Percentiles rank a stretch among this genome's conserved stretches.
These are phyloP conservation scores for Botrylloides violaceus DNA, from an alignment of 23 tunicate species.

Conservation along the genomic window DNA sequence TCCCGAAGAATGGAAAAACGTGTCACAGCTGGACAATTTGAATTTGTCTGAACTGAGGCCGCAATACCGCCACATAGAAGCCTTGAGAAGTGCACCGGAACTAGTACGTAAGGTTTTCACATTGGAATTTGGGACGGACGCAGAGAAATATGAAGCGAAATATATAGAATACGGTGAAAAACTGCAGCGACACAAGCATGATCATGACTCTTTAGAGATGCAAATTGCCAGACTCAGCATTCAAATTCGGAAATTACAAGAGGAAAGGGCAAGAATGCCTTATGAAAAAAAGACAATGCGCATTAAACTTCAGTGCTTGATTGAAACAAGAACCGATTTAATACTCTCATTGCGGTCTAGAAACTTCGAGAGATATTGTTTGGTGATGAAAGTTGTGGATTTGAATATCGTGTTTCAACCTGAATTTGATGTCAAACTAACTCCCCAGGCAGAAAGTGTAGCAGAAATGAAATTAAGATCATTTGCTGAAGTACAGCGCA, in stretches of 20 bases:
- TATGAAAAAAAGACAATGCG: not conserved
- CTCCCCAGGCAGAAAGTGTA: not conserved
- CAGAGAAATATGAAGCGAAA: conserved; percentile 4
- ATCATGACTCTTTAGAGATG: conserved; percentile 10
- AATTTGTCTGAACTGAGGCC: not conserved
- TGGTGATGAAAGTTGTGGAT: conserved; percentile 14
- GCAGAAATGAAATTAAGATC: conserved; percentile 8
- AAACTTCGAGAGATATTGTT: conserved; percentile 11
- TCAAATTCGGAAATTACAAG: conserved; percentile 5
- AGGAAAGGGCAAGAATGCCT: not conserved
- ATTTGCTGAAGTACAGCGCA: conserved; percentile 4
- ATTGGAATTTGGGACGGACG: not conserved
- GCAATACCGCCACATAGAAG: conserved; percentile 8
- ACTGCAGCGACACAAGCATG: conserved; percentile 2
- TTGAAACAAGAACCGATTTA: not conserved
- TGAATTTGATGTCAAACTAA: conserved; percentile 5
- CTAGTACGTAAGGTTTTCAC: conserved; percentile 7
- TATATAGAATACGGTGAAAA: conserved; percentile 6
- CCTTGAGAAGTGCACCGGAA: conserved; percentile 5
- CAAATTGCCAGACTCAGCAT: not conserved
- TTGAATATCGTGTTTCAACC: not conserved
- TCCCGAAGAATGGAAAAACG: conserved; percentile 11
- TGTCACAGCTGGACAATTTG: conserved; percentile 4
- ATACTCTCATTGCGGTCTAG: not conserved
- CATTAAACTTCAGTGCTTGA: not conserved